Evolutionary conservation across 2,888 invertebrate species (phyloP).

Genomic region (Troilus luridus): DNA sequence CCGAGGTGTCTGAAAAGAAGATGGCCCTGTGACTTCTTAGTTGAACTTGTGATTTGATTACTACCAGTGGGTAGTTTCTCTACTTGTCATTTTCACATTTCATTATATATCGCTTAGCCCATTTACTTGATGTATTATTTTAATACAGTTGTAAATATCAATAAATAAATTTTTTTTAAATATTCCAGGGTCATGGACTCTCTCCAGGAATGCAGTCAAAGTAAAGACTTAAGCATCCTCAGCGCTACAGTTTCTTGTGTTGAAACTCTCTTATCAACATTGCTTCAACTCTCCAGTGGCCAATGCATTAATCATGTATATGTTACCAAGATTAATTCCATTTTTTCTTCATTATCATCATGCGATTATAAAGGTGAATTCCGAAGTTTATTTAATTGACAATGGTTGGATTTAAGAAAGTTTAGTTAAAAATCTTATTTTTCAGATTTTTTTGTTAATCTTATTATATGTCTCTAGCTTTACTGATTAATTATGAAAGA

Average conservation of each 20-base stretch:
- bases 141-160: no score
- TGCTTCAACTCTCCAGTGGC: slow-evolving; percentile 85
- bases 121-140: no score
- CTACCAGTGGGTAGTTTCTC: no score
- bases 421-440: background rate
- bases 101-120: no score
- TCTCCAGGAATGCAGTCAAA: slow-evolving; percentile 91
- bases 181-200: slow-evolving; percentile 87
- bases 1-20: no score
- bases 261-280: slow-evolving; percentile 84
- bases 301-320: slow-evolving; percentile 78
- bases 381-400: background rate
- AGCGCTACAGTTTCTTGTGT: slow-evolving; percentile 87
- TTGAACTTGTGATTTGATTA: no score
- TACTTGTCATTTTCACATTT: no score
- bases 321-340: slow-evolving; percentile 75
- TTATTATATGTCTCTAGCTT: no score
- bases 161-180: no score
- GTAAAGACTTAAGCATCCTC: slow-evolving; percentile 82
- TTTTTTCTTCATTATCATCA: slow-evolving; percentile 79
- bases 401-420: background rate
- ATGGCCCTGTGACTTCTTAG: no score
- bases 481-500: background rate
- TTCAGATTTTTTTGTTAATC: background rate
- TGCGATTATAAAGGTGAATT: slow-evolving; percentile 80